These are phyloP conservation scores for Todiramphus chloris DNA, from an alignment of 2,113 vertebrate species.

Conservation along the genomic window DNA sequence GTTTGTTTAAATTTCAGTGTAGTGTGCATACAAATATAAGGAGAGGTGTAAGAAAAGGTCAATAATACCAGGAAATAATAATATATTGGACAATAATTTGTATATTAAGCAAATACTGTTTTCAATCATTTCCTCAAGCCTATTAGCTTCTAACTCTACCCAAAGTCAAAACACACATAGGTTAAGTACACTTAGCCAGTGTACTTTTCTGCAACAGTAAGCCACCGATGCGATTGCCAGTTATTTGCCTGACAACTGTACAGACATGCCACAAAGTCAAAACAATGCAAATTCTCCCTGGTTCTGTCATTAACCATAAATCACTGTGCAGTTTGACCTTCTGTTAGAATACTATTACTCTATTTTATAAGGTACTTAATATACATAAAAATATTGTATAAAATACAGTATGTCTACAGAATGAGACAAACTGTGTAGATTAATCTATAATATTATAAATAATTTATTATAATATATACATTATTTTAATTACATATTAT, in stretches of 20 bases:
- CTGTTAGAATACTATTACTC: background rate
- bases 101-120: background rate
- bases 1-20: background rate
- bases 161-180: background rate
- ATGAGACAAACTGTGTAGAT: too few species aligned
- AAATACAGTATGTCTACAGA: background rate
- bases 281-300: background rate
- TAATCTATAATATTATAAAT: too few species aligned
- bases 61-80: background rate
- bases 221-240: background rate
- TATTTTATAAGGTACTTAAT: background rate
- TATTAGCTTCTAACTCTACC: background rate
- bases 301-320: background rate
- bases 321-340: background rate
- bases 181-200: background rate
- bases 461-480: too few species aligned
- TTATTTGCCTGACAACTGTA: background rate
- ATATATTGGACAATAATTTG: background rate
- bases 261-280: background rate
- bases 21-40: too few species aligned
- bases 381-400: background rate
- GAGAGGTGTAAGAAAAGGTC: background rate
- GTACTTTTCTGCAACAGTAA: background rate
- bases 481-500: background rate
- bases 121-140: background rate